Evolutionary conservation across 2,888 invertebrate species (phyloP), one percentile per base, ranked within the genome.

Genomic region (Pegoplata infirma): DNA sequence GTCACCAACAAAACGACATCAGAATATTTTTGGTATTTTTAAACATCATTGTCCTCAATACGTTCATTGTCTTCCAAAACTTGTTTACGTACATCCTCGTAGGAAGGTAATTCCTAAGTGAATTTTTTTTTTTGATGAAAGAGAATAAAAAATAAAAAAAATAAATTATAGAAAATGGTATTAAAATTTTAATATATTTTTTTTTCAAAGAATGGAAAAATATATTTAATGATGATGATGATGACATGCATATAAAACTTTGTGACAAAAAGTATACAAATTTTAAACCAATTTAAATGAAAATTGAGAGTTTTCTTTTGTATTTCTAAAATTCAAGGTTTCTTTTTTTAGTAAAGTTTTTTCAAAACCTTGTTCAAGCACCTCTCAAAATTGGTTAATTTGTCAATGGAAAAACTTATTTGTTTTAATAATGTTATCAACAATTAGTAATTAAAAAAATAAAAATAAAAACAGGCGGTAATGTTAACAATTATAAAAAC

Each of bases 81-180:
- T 76, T 85, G 80, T 63, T 86, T 87, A 78, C 86, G 86, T 59
- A 89, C 63, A 49, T 89, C 89, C 73, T 90, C 89, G 78, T 89
- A 89, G n/a, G 89, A 85, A 58, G 86, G 87, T 71, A 85, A 76
- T n/a, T n/a, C n/a, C n/a, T n/a, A n/a, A n/a, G n/a, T n/a, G 82
- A 81, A n/a, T n/a, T n/a, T 90, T 83, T 6, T 1, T 32, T n/a
- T 23, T 12, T n/a, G 23, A 23, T 58, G 36, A 16, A 21, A 12
- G 25, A 56, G 32, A 14, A 28, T 61, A 55, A 71, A 55, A 12
- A 10, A 46, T 16, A 19, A 49, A 47, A 51, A 16, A 6, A 6
- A 16, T 10, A 40, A n/a, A n/a, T n/a, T 23, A 12, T 10, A 14
- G 19, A 28, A 40, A 17, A 12, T 16, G 28, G 28, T 16, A 66